Conservation (phyloP, 2,888 invertebrate genomes). For the Fissipunctia ypsillon region DNA sequence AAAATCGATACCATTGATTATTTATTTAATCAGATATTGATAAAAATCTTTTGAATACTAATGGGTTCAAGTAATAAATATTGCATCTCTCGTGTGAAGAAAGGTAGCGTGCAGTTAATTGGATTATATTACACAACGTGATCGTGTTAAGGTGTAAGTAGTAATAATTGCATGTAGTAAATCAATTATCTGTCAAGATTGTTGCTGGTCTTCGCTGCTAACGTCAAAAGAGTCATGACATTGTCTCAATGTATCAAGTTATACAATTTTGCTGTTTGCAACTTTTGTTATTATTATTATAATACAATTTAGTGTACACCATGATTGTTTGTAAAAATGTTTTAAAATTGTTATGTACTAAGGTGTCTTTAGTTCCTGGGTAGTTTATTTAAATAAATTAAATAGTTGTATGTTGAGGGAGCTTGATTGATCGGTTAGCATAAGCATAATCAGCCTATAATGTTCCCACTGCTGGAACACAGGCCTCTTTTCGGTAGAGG, state of each 20-base stretch:
- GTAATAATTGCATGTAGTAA: constrained; percentile 45
- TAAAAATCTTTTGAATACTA: constrained; percentile 17
- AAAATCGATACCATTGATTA: constrained; percentile 25
- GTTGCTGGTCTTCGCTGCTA: constrained; percentile 47
- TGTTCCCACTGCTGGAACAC: too few species aligned
- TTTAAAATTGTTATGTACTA: constrained; percentile 26
- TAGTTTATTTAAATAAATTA: background rate
- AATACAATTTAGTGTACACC: constrained; percentile 42
- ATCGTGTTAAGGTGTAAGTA: constrained; percentile 32
- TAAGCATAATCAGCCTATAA: too few species aligned
- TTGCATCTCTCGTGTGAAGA: constrained; percentile 32
- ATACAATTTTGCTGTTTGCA: constrained; percentile 74
- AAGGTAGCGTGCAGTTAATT: constrained; percentile 51
- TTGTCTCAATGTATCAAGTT: constrained; percentile 70
- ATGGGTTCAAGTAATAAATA: constrained; percentile 11
- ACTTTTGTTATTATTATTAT: constrained; percentile 71
- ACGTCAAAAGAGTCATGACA: constrained; percentile 60
- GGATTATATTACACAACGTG: constrained; percentile 27
- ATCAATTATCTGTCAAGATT: constrained; percentile 41
- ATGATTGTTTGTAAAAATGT: constrained; percentile 58
- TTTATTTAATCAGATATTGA: constrained; percentile 3
- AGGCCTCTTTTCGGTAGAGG: too few species aligned
- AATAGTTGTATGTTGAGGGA: background rate
- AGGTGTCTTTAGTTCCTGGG: constrained; percentile 7
- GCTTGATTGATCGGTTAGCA: background rate